These are phyloP conservation scores for Brotula barbata DNA, from an alignment of 2,797 vertebrate genomes.

Conservation along the genomic window DNA sequence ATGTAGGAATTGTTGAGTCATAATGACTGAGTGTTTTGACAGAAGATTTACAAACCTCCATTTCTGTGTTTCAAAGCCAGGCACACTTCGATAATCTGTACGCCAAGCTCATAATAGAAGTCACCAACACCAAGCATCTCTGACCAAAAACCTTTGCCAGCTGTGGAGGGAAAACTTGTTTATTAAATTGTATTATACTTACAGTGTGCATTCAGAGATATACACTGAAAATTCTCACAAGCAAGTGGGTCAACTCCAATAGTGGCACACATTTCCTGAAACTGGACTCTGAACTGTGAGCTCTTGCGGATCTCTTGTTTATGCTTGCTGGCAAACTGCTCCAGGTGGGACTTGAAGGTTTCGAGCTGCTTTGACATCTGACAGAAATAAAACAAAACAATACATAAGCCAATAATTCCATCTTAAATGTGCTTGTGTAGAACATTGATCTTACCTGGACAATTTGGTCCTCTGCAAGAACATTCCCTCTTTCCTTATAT, in stretches of 20 bases:
- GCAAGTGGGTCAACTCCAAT: slow-evolving; percentile 96
- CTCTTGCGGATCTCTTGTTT: slow-evolving; percentile 96
- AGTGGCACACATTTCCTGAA: slow-evolving; percentile 98
- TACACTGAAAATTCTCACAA: slow-evolving; percentile 78
- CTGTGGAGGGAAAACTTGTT: slow-evolving; percentile 64
- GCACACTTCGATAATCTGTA: slow-evolving; percentile 97
- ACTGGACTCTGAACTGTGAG: slow-evolving; percentile 92
- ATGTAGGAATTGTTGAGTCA: too few species aligned
- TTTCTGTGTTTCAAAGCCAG: slow-evolving; percentile 96
- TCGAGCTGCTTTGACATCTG: slow-evolving; percentile 98
- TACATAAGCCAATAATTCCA: neutral
- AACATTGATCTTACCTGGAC: slow-evolving; percentile 77
- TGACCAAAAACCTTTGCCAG: slow-evolving; percentile 98
- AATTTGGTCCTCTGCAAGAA: slow-evolving; percentile 94
- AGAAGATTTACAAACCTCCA: slow-evolving; percentile 80
- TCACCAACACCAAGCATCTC: slow-evolving; percentile 98
- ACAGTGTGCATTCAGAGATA: neutral
- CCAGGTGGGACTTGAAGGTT: slow-evolving; percentile 92
- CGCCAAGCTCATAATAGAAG: slow-evolving; percentile 97
- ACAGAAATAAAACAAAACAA: slow-evolving; percentile 16
- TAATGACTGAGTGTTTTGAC: neutral
- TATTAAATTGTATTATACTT: neutral
- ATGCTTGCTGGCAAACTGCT: slow-evolving; percentile 98
- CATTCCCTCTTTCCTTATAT: slow-evolving; percentile 95
- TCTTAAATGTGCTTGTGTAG: neutral